Evolutionary conservation across 2,888 invertebrate species (phyloP).

Genomic region (Chymomyza caudatula): DNA sequence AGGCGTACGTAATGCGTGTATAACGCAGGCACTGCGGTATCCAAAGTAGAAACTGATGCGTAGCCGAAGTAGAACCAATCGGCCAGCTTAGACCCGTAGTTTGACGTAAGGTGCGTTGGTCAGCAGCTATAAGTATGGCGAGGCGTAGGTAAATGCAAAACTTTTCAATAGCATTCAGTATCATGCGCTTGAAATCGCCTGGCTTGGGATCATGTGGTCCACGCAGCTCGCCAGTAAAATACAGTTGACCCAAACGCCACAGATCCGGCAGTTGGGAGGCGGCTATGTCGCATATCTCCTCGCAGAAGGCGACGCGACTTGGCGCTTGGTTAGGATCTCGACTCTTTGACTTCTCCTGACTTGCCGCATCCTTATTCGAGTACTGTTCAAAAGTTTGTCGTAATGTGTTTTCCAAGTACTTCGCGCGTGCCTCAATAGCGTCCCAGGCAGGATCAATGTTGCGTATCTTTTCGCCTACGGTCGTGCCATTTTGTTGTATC

Average conservation of each 20-base stretch:
- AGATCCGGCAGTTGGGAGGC: constrained; percentile 91
- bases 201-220: constrained; percentile 87
- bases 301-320: constrained; percentile 86
- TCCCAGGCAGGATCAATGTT: constrained; percentile 97
- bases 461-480: constrained; percentile 73
- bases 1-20: constrained; percentile 88
- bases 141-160: constrained; percentile 86
- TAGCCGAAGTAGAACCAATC: constrained; percentile 80
- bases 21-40: constrained; percentile 89
- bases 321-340: constrained; percentile 79
- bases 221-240: constrained; percentile 92
- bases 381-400: constrained; percentile 76
- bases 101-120: constrained; percentile 78
- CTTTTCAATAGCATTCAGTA: constrained; percentile 86
- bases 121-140: constrained; percentile 84
- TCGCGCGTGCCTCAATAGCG: constrained; percentile 90
- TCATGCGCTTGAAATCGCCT: constrained; percentile 89
- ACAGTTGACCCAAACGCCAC: constrained; percentile 96
- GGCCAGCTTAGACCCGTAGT: constrained; percentile 75
- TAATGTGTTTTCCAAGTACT: constrained; percentile 82
- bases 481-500: constrained; percentile 77
- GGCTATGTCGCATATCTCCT: constrained; percentile 87
- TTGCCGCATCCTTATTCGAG: constrained; percentile 68
- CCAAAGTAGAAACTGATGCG: constrained; percentile 83
- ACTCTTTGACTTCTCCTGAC: constrained; percentile 73